Percentiles rank a stretch among this genome's conserved stretches.
Evolutionary conservation across 2,113 vertebrate genomes (phyloP).

Genomic region (Hydropotes inermis): DNA sequence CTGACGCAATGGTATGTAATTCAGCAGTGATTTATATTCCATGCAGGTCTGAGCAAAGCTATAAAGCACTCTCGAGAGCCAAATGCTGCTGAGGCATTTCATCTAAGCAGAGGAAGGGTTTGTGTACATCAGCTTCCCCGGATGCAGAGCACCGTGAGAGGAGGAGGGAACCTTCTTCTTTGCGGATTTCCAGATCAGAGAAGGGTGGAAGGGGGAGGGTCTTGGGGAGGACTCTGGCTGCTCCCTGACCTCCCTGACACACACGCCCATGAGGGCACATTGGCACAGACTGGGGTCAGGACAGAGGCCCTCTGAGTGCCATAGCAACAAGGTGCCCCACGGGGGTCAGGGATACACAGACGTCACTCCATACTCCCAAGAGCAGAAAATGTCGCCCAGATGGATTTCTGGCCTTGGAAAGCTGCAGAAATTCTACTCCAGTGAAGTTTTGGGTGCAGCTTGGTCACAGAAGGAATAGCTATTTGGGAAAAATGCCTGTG

Average conservation of each 20-base stretch:
- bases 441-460: neutral
- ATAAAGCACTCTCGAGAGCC: constrained; percentile 80
- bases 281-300: neutral
- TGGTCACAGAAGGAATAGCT: constrained; percentile 8
- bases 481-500: neutral
- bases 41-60: constrained; percentile 67
- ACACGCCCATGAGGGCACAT: fast-evolving
- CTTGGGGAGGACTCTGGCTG: neutral
- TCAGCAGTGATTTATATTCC: constrained; percentile 82
- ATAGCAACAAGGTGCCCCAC: neutral
- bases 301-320: neutral
- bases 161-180: constrained; percentile 18
- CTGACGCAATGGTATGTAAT: constrained; percentile 75
- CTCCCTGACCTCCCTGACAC: neutral
- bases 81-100: constrained; percentile 75
- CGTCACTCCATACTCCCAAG: neutral
- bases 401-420: constrained; percentile 15
- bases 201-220: neutral
- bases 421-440: neutral
- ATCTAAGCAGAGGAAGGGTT: constrained; percentile 74
- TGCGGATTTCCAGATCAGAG: neutral
- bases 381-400: constrained; percentile 18
- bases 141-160: constrained; percentile 47
- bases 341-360: neutral
- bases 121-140: constrained; percentile 65